Base-by-base conservation (phyloP, 2,888 invertebrate genomes). In the Philopedon plagiatum region DNA sequence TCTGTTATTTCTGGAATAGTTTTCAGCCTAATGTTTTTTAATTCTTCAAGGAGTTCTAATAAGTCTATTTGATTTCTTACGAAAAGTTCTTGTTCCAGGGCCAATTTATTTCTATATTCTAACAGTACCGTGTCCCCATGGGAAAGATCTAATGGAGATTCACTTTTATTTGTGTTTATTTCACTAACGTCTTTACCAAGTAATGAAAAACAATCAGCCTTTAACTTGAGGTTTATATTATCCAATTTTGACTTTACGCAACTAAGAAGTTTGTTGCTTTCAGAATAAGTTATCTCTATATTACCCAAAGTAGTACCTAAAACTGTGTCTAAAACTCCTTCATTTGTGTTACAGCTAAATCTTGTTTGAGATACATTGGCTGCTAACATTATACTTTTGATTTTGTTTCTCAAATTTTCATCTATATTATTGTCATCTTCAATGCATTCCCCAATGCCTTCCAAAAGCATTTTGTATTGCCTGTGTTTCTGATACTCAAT, bases 61-160 rank as follows among this genome's bases (percentile, higher is more conserved):
- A 80, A 79, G 66, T 79, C 80, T 26, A 79, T 13, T 34, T 86
- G 76, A 71, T 84, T 82, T 21, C 80, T 79, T 56, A 85, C 74
- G 75, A 85, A 86, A 39, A 81, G 79, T 37, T 80, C 66, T 74
- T 84, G 83, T 58, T 85, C 76, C 41, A 82, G 79, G 4, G 82
- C 80, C 23, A 87, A 80, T 76, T 85, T 82, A 62, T 82, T 79
- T 73, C 84, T 84, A 80, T 18, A 83, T 37, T 83, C 76, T 41
- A 78, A 62, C 21, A 77, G 58, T 34, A 63, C 54, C 64, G 64
- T 62, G 58, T 78, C 77, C 41, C 75, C 74, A 19, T 51, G 34
- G 19, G 51, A 34, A 64, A 76, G 19, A 18, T 77, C 73, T 26
- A 75, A 34, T 18, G 75, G 71, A 11, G 41, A 60, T 19, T 63